Base-by-base conservation (phyloP, 1,140 invertebrate species). In the Saccostrea glomerata region DNA sequence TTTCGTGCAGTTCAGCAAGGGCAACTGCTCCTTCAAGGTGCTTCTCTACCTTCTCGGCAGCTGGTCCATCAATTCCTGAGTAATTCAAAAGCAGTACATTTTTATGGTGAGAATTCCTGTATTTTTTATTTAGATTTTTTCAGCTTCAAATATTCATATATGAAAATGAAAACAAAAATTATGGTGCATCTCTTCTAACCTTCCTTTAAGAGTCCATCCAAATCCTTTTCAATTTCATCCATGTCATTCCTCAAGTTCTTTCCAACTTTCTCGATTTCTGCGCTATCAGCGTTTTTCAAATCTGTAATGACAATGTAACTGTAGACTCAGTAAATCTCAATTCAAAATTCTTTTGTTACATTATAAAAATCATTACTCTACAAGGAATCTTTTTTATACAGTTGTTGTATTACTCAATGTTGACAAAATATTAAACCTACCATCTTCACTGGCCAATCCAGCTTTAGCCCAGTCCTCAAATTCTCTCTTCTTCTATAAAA, bases 391-490 rank as follows among this genome's bases (percentile, higher is more conserved):
- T 47, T 47, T 47, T 47, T 47, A 47, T 7, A 47, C 6, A 47
- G 5, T 5, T 47, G 47, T 7, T 9, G 47, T 9, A 47, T 7
- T 47, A 47, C 47, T 9, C 47, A 47, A 3, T 47, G 47, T 5
- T 47, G 47, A 47, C 9, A 47, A 47, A 47, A 47, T 7, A 9
- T 47, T 47, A 1, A 47, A 77, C 70, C 25, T 77, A 77, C 70
- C 70, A 3, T 36, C 70, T 36, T 0, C 70, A 36, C 70, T 77
- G 25, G 25, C 30, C 25, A 77, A 36, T 40, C 70, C 70, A 13
- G 70, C 70, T 13, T 25, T 36, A 77, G 70, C 70, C 70, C 70
- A 77, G 25, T 77, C 70, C 70, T 77, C 70, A 36, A 77, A 36
- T 15, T 30, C 70, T 77, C 70, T 77, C 70, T 77, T 77, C 70